Evolutionary conservation across 2,113 vertebrate genomes (phyloP).

Genomic region (Myrmecobius fasciatus): DNA sequence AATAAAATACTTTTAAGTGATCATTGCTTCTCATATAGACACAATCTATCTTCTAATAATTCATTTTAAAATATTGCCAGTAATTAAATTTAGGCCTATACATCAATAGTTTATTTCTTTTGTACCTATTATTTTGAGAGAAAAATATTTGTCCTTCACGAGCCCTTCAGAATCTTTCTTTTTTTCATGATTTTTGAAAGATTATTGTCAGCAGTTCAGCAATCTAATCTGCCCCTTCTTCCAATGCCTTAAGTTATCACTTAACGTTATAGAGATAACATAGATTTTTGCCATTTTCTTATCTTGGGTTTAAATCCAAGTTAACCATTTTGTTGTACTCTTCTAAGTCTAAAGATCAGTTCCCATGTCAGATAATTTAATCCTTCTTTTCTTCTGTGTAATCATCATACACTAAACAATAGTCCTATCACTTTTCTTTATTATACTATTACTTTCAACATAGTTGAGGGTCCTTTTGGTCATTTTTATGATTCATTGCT

Average conservation of each 20-base stretch:
- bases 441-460: background rate
- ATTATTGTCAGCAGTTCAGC: background rate
- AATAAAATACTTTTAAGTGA: background rate
- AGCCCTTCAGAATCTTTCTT: background rate
- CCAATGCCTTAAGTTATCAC: background rate
- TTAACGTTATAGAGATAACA: background rate
- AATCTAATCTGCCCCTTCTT: background rate
- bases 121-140: too few relatives aligned
- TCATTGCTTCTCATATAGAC: background rate
- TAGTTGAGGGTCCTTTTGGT: background rate
- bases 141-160: background rate
- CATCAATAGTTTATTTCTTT: too few relatives aligned
- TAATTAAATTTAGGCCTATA: background rate
- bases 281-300: background rate
- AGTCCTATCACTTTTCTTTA: background rate
- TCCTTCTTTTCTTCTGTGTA: background rate
- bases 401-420: background rate
- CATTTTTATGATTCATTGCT: background rate
- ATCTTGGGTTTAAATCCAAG: background rate
- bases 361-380: background rate
- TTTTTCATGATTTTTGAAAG: background rate
- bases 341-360: background rate
- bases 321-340: background rate
- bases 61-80: background rate
- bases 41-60: background rate